A percentile compares a stretch with the other conserved stretches of the same genome.
These are phyloP conservation scores for Montipora efflorescens DNA, from an alignment of 64 coral and sea anemone species.

Conservation along the genomic window DNA sequence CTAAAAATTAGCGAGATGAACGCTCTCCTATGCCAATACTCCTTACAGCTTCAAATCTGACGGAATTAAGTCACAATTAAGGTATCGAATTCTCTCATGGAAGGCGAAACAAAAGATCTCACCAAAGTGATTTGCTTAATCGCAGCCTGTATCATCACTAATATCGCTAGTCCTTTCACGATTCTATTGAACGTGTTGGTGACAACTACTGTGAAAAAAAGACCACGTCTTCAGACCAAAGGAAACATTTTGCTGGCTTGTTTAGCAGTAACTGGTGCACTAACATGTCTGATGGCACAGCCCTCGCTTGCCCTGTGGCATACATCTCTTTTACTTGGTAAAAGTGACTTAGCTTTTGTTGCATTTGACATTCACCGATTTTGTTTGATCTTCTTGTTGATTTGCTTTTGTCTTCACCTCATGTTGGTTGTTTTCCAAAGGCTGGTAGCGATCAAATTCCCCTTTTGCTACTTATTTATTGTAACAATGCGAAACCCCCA, in stretches of 20 bases:
- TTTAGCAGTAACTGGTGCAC: not conserved
- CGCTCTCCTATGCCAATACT: too few relatives aligned
- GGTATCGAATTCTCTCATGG: too few relatives aligned
- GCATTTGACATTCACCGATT: not conserved
- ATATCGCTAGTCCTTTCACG: too few relatives aligned
- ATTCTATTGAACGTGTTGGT: not conserved
- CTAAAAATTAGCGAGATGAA: too few relatives aligned
- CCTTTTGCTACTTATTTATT: not conserved
- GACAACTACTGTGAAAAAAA: not conserved
- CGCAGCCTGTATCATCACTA: too few relatives aligned
- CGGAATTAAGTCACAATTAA: too few relatives aligned
- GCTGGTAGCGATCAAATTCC: not conserved
- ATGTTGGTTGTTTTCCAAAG: not conserved
- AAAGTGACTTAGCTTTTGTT: not conserved
- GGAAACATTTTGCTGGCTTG: not conserved
- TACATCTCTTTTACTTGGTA: not conserved
- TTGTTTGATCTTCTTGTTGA: not conserved
- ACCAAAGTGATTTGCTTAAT: too few relatives aligned
- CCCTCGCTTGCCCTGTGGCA: not conserved
- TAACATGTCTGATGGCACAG: not conserved
- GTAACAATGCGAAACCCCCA: not conserved
- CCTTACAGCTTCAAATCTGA: too few relatives aligned
- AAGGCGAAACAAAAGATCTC: too few relatives aligned
- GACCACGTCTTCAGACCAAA: not conserved
- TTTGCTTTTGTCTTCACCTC: not conserved